Evolutionary conservation across 2,797 vertebrate species (phyloP).

Genomic region (Alauda arvensis): DNA sequence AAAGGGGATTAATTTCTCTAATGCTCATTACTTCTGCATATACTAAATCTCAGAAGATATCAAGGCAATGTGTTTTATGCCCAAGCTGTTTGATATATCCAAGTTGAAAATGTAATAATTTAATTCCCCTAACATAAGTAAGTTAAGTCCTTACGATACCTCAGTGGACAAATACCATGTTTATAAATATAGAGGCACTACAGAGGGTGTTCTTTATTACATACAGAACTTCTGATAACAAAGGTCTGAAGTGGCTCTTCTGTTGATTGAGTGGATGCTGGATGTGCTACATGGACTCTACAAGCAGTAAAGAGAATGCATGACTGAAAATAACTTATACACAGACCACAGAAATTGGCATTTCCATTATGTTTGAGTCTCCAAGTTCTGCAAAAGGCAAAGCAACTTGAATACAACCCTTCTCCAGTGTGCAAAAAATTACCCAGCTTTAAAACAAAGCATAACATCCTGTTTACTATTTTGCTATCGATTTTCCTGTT

Average conservation of each 20-base stretch:
- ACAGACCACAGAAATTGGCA: neutral
- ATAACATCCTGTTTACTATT: neutral
- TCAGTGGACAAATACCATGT: neutral
- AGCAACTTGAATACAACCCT: neutral
- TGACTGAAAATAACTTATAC: neutral
- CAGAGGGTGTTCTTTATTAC: neutral
- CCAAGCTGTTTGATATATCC: neutral
- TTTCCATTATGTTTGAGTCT: neutral
- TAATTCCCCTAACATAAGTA: neutral
- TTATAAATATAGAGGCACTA: neutral
- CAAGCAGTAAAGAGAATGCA: neutral
- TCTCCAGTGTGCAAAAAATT: neutral
- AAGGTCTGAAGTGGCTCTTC: neutral
- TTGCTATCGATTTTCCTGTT: neutral
- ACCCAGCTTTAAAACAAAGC: neutral
- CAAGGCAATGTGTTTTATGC: neutral
- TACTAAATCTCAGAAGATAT: neutral
- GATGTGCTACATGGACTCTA: neutral
- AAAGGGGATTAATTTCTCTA: neutral
- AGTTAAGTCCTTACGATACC: neutral
- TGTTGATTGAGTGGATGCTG: neutral
- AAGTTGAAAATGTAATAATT: neutral
- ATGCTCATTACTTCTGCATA: neutral
- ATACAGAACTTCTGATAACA: neutral
- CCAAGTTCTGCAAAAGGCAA: neutral